Evolutionary conservation across 2,797 vertebrate genomes (phyloP), one percentile per base, ranked within the genome.

Genomic region (Crocodylus rhombifer): DNA sequence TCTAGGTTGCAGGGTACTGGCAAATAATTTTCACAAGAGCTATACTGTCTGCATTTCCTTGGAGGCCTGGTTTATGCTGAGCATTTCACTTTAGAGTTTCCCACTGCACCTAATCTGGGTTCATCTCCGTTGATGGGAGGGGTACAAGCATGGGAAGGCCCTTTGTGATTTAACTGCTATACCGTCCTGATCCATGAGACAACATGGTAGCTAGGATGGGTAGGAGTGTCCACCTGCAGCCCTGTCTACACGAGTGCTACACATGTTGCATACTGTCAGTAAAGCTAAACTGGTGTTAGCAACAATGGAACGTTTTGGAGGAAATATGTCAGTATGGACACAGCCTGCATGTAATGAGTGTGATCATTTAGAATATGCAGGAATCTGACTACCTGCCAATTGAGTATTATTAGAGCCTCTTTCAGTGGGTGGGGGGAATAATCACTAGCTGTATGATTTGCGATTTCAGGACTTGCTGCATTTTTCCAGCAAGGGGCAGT

Each of bases 391-490:
- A 73, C 82, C 60, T 85, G 91, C 75, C 63, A 30, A 30, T 6
- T 61, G 51, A 82, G 16, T 91, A 1, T 67, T 82, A 80, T 86
- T 77, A 58, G 82, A 58, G 18, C 23, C 4, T 76, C 71, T 75
- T 71, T 95, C 88, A 87, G 88, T 92, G 96, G 92, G 91, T 88
- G 89, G 89, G 94, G 88, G 95, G 84, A 96, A 73, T 97, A 95
- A 97, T 96, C 83, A 88, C 90, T 58, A 75, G 82, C n/a, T 94
- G 65, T 91, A 62, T 97, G 94, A 65, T 96, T 96, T 97, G 77
- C 88, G 71, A 94, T 98, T 97, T 90, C 96, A 99, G 99, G 99
- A 99, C 85, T 98, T 99, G 98, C 96, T 99, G 88, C 98, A 98
- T 74, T 98, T 99, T 95, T 94, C 98, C 10, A 98, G 97, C 96